Percentiles rank a stretch among this genome's conserved stretches.
Conservation (phyloP, 1,140 invertebrate species). For the Drosophila parvula region DNA sequence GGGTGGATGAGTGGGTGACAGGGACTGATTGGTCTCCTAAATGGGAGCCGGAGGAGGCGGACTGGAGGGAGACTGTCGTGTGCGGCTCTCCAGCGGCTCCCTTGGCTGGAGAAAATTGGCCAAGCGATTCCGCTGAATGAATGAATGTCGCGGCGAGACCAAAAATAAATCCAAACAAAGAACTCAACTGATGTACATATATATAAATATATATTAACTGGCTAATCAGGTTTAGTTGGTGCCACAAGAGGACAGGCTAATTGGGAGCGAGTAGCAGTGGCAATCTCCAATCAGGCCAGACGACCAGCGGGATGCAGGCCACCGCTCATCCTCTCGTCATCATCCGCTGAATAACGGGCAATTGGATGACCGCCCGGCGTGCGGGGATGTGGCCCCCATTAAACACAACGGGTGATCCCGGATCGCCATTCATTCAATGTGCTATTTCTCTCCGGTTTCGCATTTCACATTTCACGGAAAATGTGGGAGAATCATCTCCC, state of each 20-base stretch:
- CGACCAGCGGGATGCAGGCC: slow-evolving; percentile 19
- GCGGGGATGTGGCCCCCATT: slow-evolving; percentile 22
- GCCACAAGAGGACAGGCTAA: slow-evolving; percentile 34
- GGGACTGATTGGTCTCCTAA: background rate
- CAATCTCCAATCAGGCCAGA: slow-evolving; percentile 47
- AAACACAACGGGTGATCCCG: slow-evolving; percentile 23
- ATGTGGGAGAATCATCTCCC: background rate
- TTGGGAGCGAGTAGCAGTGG: slow-evolving; percentile 1
- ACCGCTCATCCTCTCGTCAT: background rate
- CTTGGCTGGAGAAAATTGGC: slow-evolving; percentile 18
- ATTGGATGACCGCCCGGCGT: slow-evolving; percentile 32
- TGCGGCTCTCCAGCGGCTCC: slow-evolving; percentile 35
- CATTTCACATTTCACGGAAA: background rate
- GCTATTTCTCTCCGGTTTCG: background rate
- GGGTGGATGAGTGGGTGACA: background rate
- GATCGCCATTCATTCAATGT: slow-evolving; percentile 7
- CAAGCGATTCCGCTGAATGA: slow-evolving; percentile 18
- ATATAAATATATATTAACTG: slow-evolving; percentile 17
- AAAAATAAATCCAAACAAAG: slow-evolving; percentile 40
- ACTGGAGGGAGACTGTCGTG: slow-evolving; percentile 12
- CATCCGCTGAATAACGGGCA: slow-evolving; percentile 35
- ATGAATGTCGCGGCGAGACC: slow-evolving; percentile 17
- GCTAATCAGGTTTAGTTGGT: slow-evolving; percentile 29
- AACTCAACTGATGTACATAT: background rate
- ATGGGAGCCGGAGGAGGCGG: background rate